These are phyloP conservation scores for Lutra lutra DNA, from an alignment of 2,797 vertebrate species.

Conservation along the genomic window DNA sequence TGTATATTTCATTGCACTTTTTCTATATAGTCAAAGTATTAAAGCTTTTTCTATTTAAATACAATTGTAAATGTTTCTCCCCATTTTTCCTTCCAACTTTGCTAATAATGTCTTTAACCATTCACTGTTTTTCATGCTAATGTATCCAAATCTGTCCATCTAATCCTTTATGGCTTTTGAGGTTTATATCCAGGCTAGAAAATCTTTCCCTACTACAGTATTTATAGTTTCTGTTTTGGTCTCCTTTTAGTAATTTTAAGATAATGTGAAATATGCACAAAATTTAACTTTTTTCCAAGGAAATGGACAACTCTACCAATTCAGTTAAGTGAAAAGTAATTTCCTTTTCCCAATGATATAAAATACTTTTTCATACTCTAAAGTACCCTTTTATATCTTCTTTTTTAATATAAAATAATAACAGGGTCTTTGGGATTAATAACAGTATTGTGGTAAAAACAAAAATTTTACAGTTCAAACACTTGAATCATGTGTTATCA, in stretches of 20 bases:
- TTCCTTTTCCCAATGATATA: background rate
- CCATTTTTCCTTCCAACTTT: background rate
- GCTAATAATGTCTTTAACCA: background rate
- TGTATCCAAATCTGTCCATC: background rate
- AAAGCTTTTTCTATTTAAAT: background rate
- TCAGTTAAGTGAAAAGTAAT: background rate
- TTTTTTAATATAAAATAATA: background rate
- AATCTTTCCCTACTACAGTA: background rate
- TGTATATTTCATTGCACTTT: background rate
- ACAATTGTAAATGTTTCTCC: background rate
- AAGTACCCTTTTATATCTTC: background rate
- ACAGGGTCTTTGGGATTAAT: background rate
- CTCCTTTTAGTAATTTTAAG: background rate
- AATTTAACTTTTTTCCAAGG: background rate
- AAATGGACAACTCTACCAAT: background rate
- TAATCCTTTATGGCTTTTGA: background rate
- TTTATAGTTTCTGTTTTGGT: background rate
- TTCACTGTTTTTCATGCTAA: background rate
- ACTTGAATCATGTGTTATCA: background rate
- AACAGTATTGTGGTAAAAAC: background rate
- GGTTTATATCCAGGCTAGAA: background rate
- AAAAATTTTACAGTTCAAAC: background rate
- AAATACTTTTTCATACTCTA: background rate
- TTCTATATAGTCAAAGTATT: background rate
- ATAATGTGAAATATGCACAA: background rate